These are phyloP conservation scores for Sebastes hopkinsi DNA, from an alignment of 2,797 vertebrate species.

Conservation along the genomic window DNA sequence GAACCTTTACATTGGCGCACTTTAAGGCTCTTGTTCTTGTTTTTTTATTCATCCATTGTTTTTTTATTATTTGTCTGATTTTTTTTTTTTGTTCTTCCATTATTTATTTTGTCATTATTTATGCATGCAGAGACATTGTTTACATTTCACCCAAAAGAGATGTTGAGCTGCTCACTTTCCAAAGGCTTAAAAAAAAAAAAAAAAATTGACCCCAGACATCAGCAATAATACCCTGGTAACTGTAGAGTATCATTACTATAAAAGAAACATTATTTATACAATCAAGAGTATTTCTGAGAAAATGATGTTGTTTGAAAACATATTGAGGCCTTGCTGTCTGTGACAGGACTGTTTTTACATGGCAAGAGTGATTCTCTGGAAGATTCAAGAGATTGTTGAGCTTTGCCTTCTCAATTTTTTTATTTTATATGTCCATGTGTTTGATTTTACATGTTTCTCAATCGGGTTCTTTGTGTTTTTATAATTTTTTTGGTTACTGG, in stretches of 20 bases:
- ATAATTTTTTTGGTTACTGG: constrained; percentile 25
- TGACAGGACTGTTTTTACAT: constrained; percentile 34
- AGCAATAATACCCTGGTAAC: not conserved
- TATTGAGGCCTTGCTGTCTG: constrained; percentile 64
- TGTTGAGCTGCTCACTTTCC: constrained; percentile 46
- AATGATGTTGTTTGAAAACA: not conserved
- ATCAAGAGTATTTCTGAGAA: not conserved
- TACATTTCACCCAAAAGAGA: constrained; percentile 67
- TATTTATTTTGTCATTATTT: constrained; percentile 74
- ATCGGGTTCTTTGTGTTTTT: constrained; percentile 44
- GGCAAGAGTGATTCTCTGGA: constrained; percentile 5
- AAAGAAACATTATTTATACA: not conserved
- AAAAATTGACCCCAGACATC: not conserved
- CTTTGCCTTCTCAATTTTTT: constrained; percentile 48
- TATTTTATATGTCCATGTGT: constrained; percentile 42
- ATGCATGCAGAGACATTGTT: constrained; percentile 76
- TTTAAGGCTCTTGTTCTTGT: constrained; percentile 32
- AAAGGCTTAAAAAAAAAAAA: constrained; percentile 7
- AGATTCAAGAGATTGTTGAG: constrained; percentile 10
- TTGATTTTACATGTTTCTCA: constrained; percentile 47
- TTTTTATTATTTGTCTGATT: constrained; percentile 27
- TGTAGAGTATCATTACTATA: not conserved
- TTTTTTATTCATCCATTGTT: constrained; percentile 16
- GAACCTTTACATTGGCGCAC: constrained; percentile 18
- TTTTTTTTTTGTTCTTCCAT: not conserved